phyloP scores from a whole-genome alignment of 2,797 vertebrate species.

The Lagocephalus sceleratus region DNA sequence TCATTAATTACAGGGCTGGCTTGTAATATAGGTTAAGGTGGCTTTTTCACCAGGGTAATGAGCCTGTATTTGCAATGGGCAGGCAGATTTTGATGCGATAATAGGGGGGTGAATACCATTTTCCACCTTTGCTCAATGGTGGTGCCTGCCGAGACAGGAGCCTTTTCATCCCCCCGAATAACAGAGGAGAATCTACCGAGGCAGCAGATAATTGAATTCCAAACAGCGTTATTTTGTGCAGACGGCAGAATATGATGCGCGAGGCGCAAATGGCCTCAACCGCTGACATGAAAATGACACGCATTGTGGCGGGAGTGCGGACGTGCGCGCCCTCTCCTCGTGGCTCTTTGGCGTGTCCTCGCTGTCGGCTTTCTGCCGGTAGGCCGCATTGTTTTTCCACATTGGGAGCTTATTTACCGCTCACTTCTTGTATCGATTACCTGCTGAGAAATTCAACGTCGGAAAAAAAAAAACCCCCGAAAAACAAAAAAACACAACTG shows the following conservation, averaged over 20 bases:
- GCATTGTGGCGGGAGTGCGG: constrained; percentile 57
- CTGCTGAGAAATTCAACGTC: constrained; percentile 49
- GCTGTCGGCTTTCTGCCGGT: constrained; percentile 47
- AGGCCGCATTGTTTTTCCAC: constrained; percentile 13
- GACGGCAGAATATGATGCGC: constrained; percentile 59
- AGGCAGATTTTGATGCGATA: constrained; percentile 75
- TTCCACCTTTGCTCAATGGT: constrained; percentile 59
- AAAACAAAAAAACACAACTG: background rate
- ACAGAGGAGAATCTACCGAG: constrained; percentile 40
- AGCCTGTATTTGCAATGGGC: constrained; percentile 58
- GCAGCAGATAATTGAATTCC: constrained; percentile 69
- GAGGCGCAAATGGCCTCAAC: constrained; percentile 65
- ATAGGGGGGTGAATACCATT: constrained; percentile 66
- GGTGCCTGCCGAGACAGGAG: constrained; percentile 46
- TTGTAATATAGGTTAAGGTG: constrained; percentile 78
- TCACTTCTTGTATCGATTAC: constrained; percentile 51
- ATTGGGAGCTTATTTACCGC: background rate
- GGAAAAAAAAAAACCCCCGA: constrained; percentile 37
- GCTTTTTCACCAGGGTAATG: constrained; percentile 77
- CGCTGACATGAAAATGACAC: constrained; percentile 66
- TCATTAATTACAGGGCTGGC: constrained; percentile 80
- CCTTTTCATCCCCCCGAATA: constrained; percentile 52
- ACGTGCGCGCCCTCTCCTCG: constrained; percentile 56
- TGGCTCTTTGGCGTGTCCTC: constrained; percentile 54
- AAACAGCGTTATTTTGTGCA: constrained; percentile 66